Conservation (phyloP, 1,140 invertebrate genomes). For the Vanessa tameamea region DNA sequence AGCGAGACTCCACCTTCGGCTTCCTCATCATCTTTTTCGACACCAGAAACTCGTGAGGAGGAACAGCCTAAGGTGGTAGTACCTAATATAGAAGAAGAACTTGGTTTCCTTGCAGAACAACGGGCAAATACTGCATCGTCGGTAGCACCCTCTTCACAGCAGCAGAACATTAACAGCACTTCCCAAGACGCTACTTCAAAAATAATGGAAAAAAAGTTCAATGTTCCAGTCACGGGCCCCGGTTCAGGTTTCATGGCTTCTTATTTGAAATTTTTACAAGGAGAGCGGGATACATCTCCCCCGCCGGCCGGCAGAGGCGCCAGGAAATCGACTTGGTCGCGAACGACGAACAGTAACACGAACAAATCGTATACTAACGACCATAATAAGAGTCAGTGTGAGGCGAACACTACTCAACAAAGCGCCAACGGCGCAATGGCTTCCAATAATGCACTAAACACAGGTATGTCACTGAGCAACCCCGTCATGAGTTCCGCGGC, state of each 20-base stretch:
- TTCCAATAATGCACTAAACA: constrained; percentile 55
- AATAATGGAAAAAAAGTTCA: constrained; percentile 81
- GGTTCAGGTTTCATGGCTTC: constrained; percentile 91
- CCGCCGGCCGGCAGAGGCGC: constrained; percentile 84
- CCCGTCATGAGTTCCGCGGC: constrained; percentile 61
- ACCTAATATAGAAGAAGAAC: constrained; percentile 92
- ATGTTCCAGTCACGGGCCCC: constrained; percentile 82
- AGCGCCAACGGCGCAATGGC: constrained; percentile 76
- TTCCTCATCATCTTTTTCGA: constrained; percentile 79
- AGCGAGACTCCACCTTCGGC: constrained; percentile 81
- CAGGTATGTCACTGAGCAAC: constrained; percentile 64
- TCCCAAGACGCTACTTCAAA: constrained; percentile 77
- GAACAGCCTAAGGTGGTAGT: constrained; percentile 90
- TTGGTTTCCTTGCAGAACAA: constrained; percentile 87
- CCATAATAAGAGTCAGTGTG: constrained; percentile 60
- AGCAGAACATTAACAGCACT: constrained; percentile 75
- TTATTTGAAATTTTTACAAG: constrained; percentile 91
- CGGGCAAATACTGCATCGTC: constrained; percentile 78
- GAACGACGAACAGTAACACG: constrained; percentile 75
- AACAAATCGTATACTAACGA: constrained; percentile 69
- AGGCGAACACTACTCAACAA: constrained; percentile 58
- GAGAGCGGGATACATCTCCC: constrained; percentile 89
- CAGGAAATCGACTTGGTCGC: constrained; percentile 84
- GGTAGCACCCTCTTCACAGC: constrained; percentile 80
- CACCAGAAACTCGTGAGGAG: constrained; percentile 82